Base-by-base conservation (phyloP, 2,888 invertebrate genomes). In the Acleris cristana region DNA sequence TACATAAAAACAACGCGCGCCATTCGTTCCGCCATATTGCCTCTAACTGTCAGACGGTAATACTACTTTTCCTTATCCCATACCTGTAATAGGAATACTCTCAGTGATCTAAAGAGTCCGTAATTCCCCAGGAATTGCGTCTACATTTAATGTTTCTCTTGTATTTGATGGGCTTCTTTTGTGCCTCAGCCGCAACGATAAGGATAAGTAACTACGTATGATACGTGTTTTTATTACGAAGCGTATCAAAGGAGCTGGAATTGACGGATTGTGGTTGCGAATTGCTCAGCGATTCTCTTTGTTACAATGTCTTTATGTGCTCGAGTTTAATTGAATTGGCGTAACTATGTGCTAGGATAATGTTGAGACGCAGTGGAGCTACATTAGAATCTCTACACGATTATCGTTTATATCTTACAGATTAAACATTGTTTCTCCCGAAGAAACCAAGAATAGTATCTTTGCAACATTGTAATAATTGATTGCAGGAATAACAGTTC, bases 111-210 rank as follows among this genome's bases (percentile, higher is more conserved):
- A 60, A 52, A 23, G 59, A 30, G 45, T 48, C 44, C 40, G 55
- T 30, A 55, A 55, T 60, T 51, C 51, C 19, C 66, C 6, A 61
- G 51, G 61, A 66, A 62, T 61, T 66, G 65, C 60, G 60, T 66
- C 66, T 57, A 61, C 66, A 57, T 66, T 61, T 61, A 66, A 66
- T 66, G 66, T 57, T 61, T 61, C 66, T 56, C 61, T 65, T 61
- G 65, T 62, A 61, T 66, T 62, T 66, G 66, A 66, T 61, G 60
- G 65, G 65, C 44, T 60, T 65, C 65, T 56, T 65, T 65, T 65
- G 60, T 65, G 65, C 51, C 48, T 53, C 40, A 10, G 60, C 45
- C 48, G 55, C 48, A 49, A 44, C 40, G 65, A 61, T 61, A 61
- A 61, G 56, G 51, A 52, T 62, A 61, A 66, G 56, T 56, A 61